Evolutionary conservation across 1,140 invertebrate genomes (phyloP), one percentile per base, ranked within the genome.

Genomic region (Macrobrachium rosenbergii): DNA sequence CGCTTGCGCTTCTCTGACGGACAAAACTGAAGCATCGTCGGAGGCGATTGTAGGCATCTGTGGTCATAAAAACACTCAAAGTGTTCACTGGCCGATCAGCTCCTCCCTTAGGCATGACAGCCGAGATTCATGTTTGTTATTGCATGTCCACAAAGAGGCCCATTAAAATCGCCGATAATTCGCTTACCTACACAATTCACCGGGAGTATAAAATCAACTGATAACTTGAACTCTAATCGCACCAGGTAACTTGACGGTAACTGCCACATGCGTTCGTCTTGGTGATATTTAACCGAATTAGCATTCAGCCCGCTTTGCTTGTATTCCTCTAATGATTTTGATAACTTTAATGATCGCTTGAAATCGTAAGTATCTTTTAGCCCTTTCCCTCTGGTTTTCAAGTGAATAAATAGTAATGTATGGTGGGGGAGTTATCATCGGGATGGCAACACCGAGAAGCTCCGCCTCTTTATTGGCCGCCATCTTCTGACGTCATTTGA

Each of bases 101-200:
- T 52, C 52, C 52, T 52, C 8, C 52, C 52, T 52, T 52, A 52
- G 52, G 52, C 52, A 10, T 52, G 69, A 72, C 69, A 28, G 12
- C 69, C 10, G 21, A 72, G 45, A 60, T 21, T 37, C 45, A 23
- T 80, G 76, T 62, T 73, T 80, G 76, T 80, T 72, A 59, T 80
- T 62, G 78, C 84, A 87, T 87, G 84, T 80, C 23, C 69, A 52
- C 77, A 81, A 81, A 80, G 67, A 81, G 52, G 67, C 37, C 67
- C 84, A 81, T 87, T 87, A 87, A 37, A 87, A 87, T 87, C 84
- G 75, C 67, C 84, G 52, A 73, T 87, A 87, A 87, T 81, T 79
- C 78, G 67, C 84, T 82, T 81, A 82, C 84, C 28, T 76, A 87
- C 84, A 87, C 84, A 76, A 81, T 63, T 69, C 75, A 78, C 83